These are phyloP conservation scores for Chloromyia formosa DNA, from an alignment of 2,888 invertebrate species.

Conservation along the genomic window DNA sequence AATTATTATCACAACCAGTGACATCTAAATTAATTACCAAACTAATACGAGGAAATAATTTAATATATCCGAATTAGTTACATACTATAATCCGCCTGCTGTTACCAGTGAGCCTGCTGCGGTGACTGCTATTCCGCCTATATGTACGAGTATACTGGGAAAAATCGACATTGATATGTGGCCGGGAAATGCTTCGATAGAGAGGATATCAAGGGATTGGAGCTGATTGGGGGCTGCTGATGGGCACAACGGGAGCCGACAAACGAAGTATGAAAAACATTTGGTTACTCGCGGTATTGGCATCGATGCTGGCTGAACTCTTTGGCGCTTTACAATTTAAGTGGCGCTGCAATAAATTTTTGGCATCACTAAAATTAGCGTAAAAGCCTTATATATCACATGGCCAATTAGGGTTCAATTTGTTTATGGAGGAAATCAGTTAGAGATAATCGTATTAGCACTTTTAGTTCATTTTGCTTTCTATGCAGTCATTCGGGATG, in stretches of 20 bases:
- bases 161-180: constrained; percentile 31
- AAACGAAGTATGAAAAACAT: too few species aligned
- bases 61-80: constrained; percentile 39
- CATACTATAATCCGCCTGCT: constrained; percentile 31
- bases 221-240: background rate
- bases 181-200: background rate
- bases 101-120: background rate
- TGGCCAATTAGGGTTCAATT: constrained; percentile 48
- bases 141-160: background rate
- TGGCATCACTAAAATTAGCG: constrained; percentile 38
- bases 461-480: constrained; percentile 46
- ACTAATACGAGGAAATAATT: constrained; percentile 31
- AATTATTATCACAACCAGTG: constrained; percentile 34
- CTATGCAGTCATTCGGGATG: background rate
- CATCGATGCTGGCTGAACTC: background rate
- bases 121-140: too few species aligned
- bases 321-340: constrained; percentile 6
- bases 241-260: too few species aligned
- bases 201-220: background rate
- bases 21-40: constrained; percentile 37
- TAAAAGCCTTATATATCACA: constrained; percentile 47
- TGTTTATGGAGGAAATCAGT: constrained; percentile 48
- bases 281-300: constrained; percentile 1
- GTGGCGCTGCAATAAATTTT: constrained; percentile 34
- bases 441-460: constrained; percentile 48